Evolutionary conservation across 2,888 invertebrate genomes (phyloP).

Genomic region (Drosophila nr. perissopoda): DNA sequence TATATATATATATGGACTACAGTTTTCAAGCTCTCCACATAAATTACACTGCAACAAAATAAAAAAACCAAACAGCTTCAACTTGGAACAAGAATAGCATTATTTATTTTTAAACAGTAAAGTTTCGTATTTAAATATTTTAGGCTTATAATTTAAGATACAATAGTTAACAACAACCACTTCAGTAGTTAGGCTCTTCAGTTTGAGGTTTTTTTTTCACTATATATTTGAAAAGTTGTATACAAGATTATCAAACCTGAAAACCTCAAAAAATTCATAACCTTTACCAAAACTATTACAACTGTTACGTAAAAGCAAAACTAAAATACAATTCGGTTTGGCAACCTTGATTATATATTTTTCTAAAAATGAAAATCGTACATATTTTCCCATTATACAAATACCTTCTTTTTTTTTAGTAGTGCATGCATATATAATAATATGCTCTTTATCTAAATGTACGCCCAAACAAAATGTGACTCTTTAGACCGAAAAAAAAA

Average conservation of each 20-base stretch:
- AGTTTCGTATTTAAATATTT: not conserved
- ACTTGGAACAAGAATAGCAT: not conserved
- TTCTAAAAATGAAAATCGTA: too few relatives aligned
- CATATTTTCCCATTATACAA: not conserved
- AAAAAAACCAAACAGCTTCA: not conserved
- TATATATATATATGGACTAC: not conserved
- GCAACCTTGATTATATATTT: too few relatives aligned
- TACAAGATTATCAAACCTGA: too few relatives aligned
- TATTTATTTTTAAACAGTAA: not conserved
- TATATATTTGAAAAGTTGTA: too few relatives aligned
- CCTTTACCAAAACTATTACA: too few relatives aligned
- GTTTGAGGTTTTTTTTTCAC: too few relatives aligned
- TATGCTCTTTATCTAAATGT: constrained; percentile 29
- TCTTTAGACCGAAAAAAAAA: constrained; percentile 8
- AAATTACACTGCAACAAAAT: constrained; percentile 11
- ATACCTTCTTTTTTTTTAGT: not conserved
- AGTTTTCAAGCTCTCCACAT: not conserved
- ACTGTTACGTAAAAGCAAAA: not conserved
- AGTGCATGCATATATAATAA: constrained; percentile 27
- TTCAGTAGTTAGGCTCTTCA: not conserved
- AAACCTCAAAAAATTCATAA: too few relatives aligned
- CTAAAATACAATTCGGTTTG: not conserved
- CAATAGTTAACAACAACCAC: too few relatives aligned
- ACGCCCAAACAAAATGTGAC: constrained; percentile 33
- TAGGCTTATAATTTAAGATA: not conserved